Percentiles rank a stretch among this genome's conserved stretches.
These are phyloP conservation scores for Rhynchophorus ferrugineus DNA, from an alignment of 1,140 invertebrate genomes.

Conservation along the genomic window DNA sequence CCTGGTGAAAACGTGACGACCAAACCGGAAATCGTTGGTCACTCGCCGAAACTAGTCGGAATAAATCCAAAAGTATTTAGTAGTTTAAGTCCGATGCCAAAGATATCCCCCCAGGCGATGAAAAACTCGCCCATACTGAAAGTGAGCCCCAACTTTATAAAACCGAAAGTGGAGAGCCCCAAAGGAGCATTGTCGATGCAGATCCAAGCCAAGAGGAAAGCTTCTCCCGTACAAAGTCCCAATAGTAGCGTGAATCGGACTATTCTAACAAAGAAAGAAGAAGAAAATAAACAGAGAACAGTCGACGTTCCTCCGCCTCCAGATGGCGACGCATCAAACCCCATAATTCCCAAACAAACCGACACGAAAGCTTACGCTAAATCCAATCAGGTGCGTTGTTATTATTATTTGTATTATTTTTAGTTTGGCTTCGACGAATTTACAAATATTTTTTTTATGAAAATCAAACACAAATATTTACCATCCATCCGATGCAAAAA, in stretches of 20 bases:
- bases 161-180: constrained; percentile 34
- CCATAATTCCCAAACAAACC: constrained; percentile 1
- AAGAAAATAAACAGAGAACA: constrained; percentile 18
- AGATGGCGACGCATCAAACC: constrained; percentile 29
- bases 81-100: constrained; percentile 3
- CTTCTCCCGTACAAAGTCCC: constrained; percentile 23
- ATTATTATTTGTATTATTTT: constrained; percentile 20
- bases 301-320: constrained; percentile 22
- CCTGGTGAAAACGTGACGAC: neutral
- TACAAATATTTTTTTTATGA: no score
- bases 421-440: constrained; percentile 11
- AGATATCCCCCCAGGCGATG: constrained; percentile 24
- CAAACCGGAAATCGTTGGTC: constrained; percentile 12
- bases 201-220: constrained; percentile 36
- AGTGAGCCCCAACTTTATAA: constrained; percentile 32
- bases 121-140: constrained; percentile 31
- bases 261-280: neutral
- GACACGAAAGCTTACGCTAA: constrained; percentile 12
- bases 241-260: constrained; percentile 6
- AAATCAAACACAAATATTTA: no score
- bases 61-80: constrained; percentile 19
- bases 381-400: constrained; percentile 30
- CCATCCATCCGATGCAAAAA: no score
- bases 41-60: constrained; percentile 23
- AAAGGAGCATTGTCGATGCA: constrained; percentile 37